Percentiles rank a stretch among this genome's conserved stretches.
These are phyloP conservation scores for Manacus vitellinus DNA, from an alignment of 2,113 vertebrate genomes.

Conservation along the genomic window DNA sequence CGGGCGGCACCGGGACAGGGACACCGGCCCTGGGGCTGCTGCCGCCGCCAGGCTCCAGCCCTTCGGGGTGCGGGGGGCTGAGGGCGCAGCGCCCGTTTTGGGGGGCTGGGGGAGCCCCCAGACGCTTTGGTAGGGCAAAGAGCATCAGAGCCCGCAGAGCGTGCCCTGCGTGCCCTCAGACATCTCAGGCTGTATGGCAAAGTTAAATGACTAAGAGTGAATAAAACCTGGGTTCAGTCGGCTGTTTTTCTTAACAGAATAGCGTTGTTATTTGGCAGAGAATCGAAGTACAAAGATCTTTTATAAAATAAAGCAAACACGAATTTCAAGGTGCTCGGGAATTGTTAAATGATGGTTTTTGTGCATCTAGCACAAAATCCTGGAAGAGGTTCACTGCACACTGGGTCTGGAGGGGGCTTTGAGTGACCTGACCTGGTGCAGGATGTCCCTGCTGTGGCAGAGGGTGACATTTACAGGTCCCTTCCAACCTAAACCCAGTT, in stretches of 20 bases:
- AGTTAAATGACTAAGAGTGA: background rate
- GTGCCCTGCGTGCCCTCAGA: too few species aligned
- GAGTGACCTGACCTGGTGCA: background rate
- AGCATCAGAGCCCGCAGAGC: background rate
- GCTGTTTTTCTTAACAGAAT: conserved; percentile 11
- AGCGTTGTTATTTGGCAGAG: background rate
- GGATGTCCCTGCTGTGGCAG: background rate
- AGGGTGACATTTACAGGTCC: background rate
- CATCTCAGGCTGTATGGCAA: rapidly evolving
- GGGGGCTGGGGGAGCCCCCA: background rate
- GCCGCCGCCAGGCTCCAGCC: background rate
- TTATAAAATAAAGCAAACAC: background rate
- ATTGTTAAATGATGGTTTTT: background rate
- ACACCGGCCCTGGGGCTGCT: background rate
- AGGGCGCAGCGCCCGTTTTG: background rate
- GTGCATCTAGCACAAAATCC: too few species aligned
- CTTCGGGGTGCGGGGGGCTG: background rate
- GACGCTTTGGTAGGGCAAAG: rapidly evolving
- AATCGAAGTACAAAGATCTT: background rate
- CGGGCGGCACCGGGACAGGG: background rate
- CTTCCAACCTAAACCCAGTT: background rate
- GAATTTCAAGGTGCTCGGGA: background rate
- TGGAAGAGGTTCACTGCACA: background rate
- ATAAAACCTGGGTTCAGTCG: background rate
- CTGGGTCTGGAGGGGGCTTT: background rate